A percentile compares a stretch with the other conserved stretches of the same genome.
phyloP scores from a whole-genome alignment of 2,113 vertebrate species.

The Sphyrna mokarran region DNA sequence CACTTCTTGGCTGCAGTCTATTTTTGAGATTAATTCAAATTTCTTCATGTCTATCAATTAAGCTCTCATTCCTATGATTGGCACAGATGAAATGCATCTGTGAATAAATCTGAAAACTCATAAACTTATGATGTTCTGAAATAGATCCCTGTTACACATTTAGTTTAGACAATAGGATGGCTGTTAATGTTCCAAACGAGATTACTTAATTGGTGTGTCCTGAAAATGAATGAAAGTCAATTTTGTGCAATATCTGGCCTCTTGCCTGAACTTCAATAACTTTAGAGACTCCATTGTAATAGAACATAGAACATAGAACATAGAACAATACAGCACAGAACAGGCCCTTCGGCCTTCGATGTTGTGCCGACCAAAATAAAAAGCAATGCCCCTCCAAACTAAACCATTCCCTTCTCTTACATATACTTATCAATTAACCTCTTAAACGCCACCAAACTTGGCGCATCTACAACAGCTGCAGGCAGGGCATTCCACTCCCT shows the following conservation, averaged over 20 bases:
- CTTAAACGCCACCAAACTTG: too few relatives aligned
- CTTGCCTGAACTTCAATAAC: not conserved
- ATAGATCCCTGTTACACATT: not conserved
- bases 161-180: not conserved
- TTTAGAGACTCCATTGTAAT: not conserved
- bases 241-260: not conserved
- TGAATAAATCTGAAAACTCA: not conserved
- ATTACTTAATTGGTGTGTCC: not conserved
- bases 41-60: not conserved
- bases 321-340: too few relatives aligned
- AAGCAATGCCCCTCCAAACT: too few relatives aligned
- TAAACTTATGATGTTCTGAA: not conserved
- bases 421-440: too few relatives aligned
- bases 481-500: too few relatives aligned
- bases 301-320: too few relatives aligned
- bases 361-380: too few relatives aligned
- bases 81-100: not conserved
- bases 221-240: not conserved
- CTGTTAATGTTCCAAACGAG: not conserved
- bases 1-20: not conserved
- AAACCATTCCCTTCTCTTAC: too few relatives aligned
- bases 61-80: not conserved
- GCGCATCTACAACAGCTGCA: too few relatives aligned
- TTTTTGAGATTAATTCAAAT: not conserved
- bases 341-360: too few relatives aligned